Conservation (phyloP, 2,888 invertebrate species). For the Pomacea canaliculata region DNA sequence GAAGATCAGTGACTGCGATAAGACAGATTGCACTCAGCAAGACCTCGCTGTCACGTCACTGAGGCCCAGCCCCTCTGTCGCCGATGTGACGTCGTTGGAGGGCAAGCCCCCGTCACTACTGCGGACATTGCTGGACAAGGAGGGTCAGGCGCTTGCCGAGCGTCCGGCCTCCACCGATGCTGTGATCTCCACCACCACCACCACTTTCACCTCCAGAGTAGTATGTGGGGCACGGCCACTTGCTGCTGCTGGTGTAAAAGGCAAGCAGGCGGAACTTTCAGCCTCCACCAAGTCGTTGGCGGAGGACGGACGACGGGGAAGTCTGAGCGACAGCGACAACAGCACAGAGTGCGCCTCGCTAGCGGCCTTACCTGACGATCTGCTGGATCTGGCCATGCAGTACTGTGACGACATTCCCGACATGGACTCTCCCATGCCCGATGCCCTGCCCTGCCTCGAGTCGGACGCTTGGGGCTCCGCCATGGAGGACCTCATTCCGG, state of each 20-base stretch:
- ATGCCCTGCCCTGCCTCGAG: slow-evolving; percentile 15
- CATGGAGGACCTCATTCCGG: slow-evolving; percentile 1
- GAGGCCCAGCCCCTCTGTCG: neutral
- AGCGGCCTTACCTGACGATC: slow-evolving; percentile 33
- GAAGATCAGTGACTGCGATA: slow-evolving; percentile 22
- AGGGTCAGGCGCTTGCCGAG: slow-evolving; percentile 8
- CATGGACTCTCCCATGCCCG: slow-evolving; percentile 20
- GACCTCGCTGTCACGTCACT: neutral
- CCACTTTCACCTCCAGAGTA: neutral
- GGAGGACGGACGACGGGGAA: neutral
- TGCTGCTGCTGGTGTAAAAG: too few species aligned
- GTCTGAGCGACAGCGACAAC: neutral
- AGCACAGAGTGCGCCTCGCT: neutral
- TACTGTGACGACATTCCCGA: slow-evolving; percentile 31
- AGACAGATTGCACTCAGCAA: neutral
- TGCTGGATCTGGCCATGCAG: slow-evolving; percentile 39
- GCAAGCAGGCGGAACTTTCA: neutral
- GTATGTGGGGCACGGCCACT: neutral
- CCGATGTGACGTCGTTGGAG: neutral
- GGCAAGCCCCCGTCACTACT: slow-evolving; percentile 27
- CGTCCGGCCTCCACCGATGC: slow-evolving; percentile 3
- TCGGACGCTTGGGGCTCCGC: slow-evolving; percentile 15
- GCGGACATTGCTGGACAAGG: slow-evolving; percentile 32
- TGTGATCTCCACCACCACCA: neutral
- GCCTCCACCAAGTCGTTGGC: neutral